These are phyloP conservation scores for Cynoglossus semilaevis DNA, from an alignment of 2,113 vertebrate genomes.

Conservation along the genomic window DNA sequence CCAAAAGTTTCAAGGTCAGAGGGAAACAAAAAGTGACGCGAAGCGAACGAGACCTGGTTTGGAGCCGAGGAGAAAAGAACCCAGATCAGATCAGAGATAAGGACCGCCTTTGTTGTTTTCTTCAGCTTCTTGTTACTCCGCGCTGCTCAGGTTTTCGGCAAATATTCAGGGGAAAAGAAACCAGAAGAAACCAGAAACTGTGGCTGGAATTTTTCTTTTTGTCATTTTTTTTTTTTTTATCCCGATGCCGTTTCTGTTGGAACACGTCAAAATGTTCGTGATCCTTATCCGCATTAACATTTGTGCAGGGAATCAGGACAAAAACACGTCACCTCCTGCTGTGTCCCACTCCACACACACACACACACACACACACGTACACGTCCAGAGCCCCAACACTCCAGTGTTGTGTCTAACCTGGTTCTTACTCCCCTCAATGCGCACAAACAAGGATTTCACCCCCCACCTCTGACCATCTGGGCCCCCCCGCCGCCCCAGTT, in stretches of 20 bases:
- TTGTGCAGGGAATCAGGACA: background rate
- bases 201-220: no score
- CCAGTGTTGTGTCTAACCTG: slow-evolving; percentile 72
- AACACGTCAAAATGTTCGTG: background rate
- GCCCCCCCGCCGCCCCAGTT: slow-evolving; percentile 42
- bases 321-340: slow-evolving; percentile 26
- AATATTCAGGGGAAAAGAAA: slow-evolving; percentile 47
- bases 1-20: no score
- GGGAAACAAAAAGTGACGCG: background rate
- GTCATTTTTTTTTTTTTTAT: no score
- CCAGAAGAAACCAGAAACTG: slow-evolving; percentile 10
- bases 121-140: slow-evolving; percentile 46
- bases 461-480: slow-evolving; percentile 70
- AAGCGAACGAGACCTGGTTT: slow-evolving; percentile 18
- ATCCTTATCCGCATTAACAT: slow-evolving; percentile 14
- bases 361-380: slow-evolving; percentile 40
- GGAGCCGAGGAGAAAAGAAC: slow-evolving; percentile 13
- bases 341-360: background rate
- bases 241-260: no score
- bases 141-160: slow-evolving; percentile 42
- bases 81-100: slow-evolving; percentile 22
- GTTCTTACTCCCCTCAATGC: slow-evolving; percentile 58
- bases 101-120: slow-evolving; percentile 32
- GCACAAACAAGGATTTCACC: slow-evolving; percentile 69
- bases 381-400: slow-evolving; percentile 46